phyloP scores from a whole-genome alignment of 1,140 invertebrate species.

The Eumaeus atala region DNA sequence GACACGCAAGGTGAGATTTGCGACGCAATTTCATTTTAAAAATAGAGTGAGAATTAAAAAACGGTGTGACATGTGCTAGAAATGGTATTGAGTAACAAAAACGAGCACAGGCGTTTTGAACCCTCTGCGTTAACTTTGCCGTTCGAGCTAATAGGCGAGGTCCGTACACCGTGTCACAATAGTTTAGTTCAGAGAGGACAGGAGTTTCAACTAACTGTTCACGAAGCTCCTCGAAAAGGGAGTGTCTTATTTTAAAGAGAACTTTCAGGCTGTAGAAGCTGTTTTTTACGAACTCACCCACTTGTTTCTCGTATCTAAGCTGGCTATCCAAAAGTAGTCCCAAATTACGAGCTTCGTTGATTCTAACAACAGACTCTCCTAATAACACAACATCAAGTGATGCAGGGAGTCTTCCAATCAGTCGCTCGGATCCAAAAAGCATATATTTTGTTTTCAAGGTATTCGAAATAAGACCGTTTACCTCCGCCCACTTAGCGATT shows the following conservation, averaged over 20 bases:
- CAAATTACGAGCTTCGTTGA: conserved; percentile 9
- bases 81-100: conserved; percentile 12
- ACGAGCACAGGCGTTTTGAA: conserved; percentile 14
- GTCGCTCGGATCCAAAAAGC: not conserved
- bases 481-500: not conserved
- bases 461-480: conserved; percentile 1
- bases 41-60: not conserved
- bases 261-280: conserved; percentile 15
- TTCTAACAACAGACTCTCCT: not conserved
- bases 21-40: not conserved
- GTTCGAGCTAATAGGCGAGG: not conserved
- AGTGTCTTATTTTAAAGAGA: not conserved
- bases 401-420: not conserved
- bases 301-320: conserved; percentile 8
- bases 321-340: conserved; percentile 1
- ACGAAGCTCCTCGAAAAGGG: not conserved
- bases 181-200: conserved; percentile 12
- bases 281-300: not conserved
- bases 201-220: conserved; percentile 5
- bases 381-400: not conserved
- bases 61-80: conserved; percentile 13
- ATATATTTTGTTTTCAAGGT: conserved; percentile 8
- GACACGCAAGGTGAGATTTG: not conserved
- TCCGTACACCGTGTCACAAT: conserved; percentile 1
- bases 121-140: conserved; percentile 2